Evolutionary conservation across 2,888 invertebrate species (phyloP).

Genomic region (Athalia circularis): DNA sequence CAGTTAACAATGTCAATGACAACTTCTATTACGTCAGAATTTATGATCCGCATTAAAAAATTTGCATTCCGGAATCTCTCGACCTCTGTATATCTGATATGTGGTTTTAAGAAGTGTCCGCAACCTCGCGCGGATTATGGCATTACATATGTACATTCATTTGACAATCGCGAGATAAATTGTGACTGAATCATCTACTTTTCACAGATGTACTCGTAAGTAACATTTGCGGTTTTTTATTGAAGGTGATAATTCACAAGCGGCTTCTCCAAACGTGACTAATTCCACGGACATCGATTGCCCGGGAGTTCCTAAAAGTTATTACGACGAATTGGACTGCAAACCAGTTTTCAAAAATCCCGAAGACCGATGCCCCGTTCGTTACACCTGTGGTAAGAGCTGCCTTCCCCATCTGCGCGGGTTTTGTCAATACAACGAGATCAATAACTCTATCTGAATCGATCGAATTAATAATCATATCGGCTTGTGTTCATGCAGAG

Average conservation of each 20-base stretch:
- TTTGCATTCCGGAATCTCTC: slow-evolving; percentile 26
- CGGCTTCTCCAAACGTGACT: slow-evolving; percentile 12
- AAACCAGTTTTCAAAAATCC: slow-evolving; percentile 32
- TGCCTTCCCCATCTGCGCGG: background rate
- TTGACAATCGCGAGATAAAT: background rate
- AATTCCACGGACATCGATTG: slow-evolving; percentile 1
- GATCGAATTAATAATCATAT: background rate
- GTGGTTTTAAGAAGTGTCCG: slow-evolving; percentile 1
- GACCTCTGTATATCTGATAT: background rate
- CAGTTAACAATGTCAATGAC: slow-evolving; percentile 43
- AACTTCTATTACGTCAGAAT: slow-evolving; percentile 28
- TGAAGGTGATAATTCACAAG: slow-evolving; percentile 24
- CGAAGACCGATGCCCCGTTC: slow-evolving; percentile 29
- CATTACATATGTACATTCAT: background rate
- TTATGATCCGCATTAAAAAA: slow-evolving; percentile 27
- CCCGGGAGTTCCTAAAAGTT: slow-evolving; percentile 32
- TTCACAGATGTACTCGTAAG: background rate
- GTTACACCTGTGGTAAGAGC: slow-evolving; percentile 31
- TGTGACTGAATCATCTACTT: background rate
- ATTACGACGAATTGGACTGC: slow-evolving; percentile 35
- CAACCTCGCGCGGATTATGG: background rate
- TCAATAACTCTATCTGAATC: background rate
- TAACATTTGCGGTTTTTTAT: slow-evolving; percentile 13
- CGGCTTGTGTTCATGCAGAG: background rate
- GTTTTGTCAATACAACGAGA: background rate